Conservation (phyloP, 2,888 invertebrate species). For the Marronus borbonicus region DNA sequence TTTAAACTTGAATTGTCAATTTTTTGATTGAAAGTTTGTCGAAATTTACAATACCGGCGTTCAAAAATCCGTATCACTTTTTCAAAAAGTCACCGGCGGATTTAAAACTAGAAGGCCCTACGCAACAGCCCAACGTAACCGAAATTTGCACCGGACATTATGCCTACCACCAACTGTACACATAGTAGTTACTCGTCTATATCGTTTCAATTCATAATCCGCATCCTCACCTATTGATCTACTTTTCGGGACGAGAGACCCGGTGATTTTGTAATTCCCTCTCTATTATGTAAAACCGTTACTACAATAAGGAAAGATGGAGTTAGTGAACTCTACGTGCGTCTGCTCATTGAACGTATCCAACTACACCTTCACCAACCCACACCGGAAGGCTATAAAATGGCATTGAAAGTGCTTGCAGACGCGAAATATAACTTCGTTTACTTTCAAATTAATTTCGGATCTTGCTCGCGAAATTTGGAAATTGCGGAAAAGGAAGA, state of each 20-base stretch:
- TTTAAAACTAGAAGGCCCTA: too few species aligned
- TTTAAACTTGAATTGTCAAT: too few species aligned
- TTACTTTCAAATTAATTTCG: too few species aligned
- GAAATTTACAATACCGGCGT: too few species aligned
- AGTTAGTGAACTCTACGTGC: conserved; percentile 9
- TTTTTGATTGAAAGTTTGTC: too few species aligned
- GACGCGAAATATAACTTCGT: not conserved
- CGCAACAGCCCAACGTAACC: too few species aligned
- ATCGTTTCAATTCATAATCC: conserved; percentile 25
- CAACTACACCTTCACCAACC: not conserved
- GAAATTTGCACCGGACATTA: too few species aligned
- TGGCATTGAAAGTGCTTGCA: conserved; percentile 18
- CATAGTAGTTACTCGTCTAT: not conserved
- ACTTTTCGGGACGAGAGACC: conserved; percentile 31
- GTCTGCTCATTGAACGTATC: not conserved
- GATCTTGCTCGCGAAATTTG: too few species aligned
- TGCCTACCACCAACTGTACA: too few species aligned
- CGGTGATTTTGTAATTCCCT: conserved; percentile 28
- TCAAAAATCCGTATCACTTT: too few species aligned
- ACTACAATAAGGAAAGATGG: conserved; percentile 5
- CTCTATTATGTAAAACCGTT: conserved; percentile 33
- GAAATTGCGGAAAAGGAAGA: too few species aligned
- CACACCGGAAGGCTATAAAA: not conserved
- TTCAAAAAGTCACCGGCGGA: too few species aligned
- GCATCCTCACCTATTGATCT: conserved; percentile 44